phyloP scores from a whole-genome alignment of 2,797 vertebrate species.

The Chiropotes sagulatus region DNA sequence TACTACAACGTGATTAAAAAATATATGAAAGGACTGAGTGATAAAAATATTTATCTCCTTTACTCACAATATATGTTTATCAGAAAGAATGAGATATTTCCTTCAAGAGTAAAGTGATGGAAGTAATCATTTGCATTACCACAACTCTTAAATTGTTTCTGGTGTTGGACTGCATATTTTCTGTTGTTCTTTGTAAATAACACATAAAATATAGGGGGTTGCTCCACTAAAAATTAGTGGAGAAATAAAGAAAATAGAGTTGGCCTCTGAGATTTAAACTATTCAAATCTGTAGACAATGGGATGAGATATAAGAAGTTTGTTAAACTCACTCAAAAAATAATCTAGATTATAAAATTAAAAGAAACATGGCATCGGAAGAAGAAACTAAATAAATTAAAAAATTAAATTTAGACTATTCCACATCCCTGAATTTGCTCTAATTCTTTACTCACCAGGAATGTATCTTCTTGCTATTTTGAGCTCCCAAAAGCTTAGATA shows the following conservation, averaged over 20 bases:
- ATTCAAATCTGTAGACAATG: not conserved
- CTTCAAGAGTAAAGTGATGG: not conserved
- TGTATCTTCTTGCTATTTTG: not conserved
- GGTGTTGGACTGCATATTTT: not conserved
- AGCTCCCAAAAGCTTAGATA: not conserved
- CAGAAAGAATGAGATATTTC: not conserved
- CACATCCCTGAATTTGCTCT: not conserved
- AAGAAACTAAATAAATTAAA: not conserved
- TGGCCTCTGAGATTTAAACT: not conserved
- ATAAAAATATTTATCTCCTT: constrained; percentile 36
- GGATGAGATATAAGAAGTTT: not conserved
- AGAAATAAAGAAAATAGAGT: constrained; percentile 32
- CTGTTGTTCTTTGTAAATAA: not conserved
- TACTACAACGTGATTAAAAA: not conserved
- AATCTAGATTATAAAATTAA: not conserved
- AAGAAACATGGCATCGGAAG: not conserved
- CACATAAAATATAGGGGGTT: not conserved
- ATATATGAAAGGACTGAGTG: not conserved
- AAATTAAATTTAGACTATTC: not conserved
- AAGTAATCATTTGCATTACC: not conserved
- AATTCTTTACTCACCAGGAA: not conserved
- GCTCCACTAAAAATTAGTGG: not conserved
- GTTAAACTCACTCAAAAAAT: not conserved
- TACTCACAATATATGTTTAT: not conserved
- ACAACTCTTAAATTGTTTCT: not conserved